Conservation (phyloP, 1,140 invertebrate species). For the Lepidurus packardi region DNA sequence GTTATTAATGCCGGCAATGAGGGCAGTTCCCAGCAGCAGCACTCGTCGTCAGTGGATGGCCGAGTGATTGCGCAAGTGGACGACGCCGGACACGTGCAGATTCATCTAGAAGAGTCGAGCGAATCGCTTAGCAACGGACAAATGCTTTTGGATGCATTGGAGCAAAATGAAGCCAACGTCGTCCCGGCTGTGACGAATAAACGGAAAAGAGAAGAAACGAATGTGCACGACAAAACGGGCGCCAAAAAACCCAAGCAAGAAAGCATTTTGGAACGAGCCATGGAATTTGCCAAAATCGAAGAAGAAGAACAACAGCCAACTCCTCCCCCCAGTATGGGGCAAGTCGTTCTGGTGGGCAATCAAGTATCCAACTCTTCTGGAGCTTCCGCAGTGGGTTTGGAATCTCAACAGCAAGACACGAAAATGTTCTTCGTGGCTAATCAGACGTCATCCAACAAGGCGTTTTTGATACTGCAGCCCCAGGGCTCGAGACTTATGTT, state of each 20-base stretch:
- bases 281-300: constrained; percentile 32
- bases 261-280: constrained; percentile 31
- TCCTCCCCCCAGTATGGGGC: constrained; percentile 36
- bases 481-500: constrained; percentile 57
- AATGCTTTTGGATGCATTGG: constrained; percentile 29
- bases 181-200: constrained; percentile 13
- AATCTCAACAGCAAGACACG: constrained; percentile 38
- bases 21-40: not conserved
- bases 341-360: not conserved
- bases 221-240: constrained; percentile 13
- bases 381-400: no score
- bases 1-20: constrained; percentile 45
- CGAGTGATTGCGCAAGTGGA: constrained; percentile 28
- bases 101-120: constrained; percentile 34
- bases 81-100: constrained; percentile 33
- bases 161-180: not conserved
- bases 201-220: not conserved
- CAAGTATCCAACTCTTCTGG: not conserved
- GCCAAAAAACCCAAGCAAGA: constrained; percentile 25
- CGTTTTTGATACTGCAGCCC: constrained; percentile 65
- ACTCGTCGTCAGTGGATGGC: not conserved
- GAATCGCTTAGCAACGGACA: constrained; percentile 30
- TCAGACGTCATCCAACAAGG: constrained; percentile 58
- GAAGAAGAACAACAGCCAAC: constrained; percentile 10
- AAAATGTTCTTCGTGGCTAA: constrained; percentile 58